phyloP scores from a whole-genome alignment of 2,797 vertebrate species.

The Galagoides demidoff region DNA sequence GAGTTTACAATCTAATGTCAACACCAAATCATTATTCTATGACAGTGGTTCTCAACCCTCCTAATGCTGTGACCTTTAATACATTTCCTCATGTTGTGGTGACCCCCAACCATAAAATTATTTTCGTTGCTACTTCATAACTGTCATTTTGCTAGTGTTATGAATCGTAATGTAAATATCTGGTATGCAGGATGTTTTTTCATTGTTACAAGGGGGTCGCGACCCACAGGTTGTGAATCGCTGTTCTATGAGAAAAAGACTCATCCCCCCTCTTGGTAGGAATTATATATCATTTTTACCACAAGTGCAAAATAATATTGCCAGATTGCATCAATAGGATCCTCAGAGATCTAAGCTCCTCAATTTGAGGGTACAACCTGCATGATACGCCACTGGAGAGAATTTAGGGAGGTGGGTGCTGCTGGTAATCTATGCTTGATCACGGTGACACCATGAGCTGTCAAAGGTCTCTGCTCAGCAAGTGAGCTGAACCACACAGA shows the following conservation, averaged over 20 bases:
- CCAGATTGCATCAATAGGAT: background rate
- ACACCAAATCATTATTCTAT: background rate
- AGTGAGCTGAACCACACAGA: background rate
- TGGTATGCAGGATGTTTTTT: no score
- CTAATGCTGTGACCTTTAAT: no score
- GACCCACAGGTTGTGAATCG: background rate
- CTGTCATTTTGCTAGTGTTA: no score
- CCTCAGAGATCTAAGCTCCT: background rate
- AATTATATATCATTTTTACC: background rate
- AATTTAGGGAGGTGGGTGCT: background rate
- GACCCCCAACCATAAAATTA: no score
- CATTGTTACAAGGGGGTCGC: no score
- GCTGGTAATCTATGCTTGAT: background rate
- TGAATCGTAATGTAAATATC: no score
- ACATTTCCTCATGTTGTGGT: no score
- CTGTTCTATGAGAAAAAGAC: background rate
- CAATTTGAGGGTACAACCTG: background rate
- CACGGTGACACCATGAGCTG: accelerated
- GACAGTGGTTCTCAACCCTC: background rate
- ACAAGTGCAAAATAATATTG: background rate
- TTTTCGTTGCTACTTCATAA: no score
- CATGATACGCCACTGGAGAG: background rate
- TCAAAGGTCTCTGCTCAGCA: background rate
- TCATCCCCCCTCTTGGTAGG: background rate
- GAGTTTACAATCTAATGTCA: background rate